Conservation (phyloP, 2,797 vertebrate genomes). For the Gymnoscopelus microlampas region DNA sequence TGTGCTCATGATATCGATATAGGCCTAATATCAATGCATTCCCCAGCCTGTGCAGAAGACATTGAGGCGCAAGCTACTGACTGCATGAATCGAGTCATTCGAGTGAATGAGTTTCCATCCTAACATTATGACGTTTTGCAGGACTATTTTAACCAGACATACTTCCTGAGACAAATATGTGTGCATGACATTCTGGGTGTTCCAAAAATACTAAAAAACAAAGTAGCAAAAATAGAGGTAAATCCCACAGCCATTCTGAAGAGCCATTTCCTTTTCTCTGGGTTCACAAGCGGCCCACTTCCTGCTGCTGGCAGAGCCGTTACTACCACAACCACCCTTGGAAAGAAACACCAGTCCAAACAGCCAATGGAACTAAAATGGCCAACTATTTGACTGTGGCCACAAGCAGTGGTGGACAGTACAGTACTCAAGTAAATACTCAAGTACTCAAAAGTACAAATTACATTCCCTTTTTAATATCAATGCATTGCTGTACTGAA, state of each 20-base stretch:
- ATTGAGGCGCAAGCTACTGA: neutral
- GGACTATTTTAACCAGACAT: neutral
- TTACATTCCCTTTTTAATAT: too few relatives aligned
- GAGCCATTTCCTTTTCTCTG: constrained; percentile 10
- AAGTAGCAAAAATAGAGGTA: neutral
- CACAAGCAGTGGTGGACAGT: constrained; percentile 2
- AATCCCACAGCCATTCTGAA: constrained; percentile 8
- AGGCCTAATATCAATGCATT: too few relatives aligned
- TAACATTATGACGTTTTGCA: neutral
- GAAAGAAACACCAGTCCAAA: constrained; percentile 28
- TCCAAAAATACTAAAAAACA: neutral
- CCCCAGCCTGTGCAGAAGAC: too few relatives aligned
- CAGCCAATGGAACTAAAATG: constrained; percentile 31
- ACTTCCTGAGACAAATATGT: neutral
- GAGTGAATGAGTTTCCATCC: neutral
- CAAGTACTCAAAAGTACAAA: too few relatives aligned
- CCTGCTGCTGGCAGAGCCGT: constrained; percentile 18
- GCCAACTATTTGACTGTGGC: constrained; percentile 14
- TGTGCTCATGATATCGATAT: too few relatives aligned
- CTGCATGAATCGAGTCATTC: neutral
- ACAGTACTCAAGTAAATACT: too few relatives aligned
- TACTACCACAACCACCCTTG: constrained; percentile 24
- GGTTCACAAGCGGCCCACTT: constrained; percentile 34
- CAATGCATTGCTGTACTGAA: too few relatives aligned
- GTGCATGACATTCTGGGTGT: neutral